Conservation (phyloP, 1,140 invertebrate species). For the Ceratina japonica region DNA sequence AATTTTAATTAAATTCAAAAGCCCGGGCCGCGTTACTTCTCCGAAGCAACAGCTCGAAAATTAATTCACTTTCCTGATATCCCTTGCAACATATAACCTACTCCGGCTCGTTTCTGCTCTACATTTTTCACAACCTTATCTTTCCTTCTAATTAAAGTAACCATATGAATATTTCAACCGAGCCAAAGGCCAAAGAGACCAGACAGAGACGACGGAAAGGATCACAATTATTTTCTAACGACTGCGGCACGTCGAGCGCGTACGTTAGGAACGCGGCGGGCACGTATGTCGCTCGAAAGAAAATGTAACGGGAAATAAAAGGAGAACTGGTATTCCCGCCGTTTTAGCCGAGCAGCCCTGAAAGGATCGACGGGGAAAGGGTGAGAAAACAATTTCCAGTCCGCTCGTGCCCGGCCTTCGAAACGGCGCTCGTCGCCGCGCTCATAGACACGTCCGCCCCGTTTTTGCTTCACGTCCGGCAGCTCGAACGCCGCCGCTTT, state of each 20-base stretch:
- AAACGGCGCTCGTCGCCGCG: slow-evolving; percentile 49
- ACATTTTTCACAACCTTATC: too few relatives aligned
- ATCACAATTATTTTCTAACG: background rate
- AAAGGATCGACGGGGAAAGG: slow-evolving; percentile 58
- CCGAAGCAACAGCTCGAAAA: slow-evolving; percentile 25
- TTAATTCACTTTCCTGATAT: slow-evolving; percentile 10
- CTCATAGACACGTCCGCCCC: slow-evolving; percentile 61
- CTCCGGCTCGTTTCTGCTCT: too few relatives aligned
- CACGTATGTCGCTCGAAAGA: slow-evolving; percentile 51
- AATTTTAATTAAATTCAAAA: slow-evolving; percentile 38
- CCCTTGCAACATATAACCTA: too few relatives aligned
- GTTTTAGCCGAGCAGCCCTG: slow-evolving; percentile 27
- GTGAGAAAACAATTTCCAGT: slow-evolving; percentile 66
- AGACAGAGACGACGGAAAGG: background rate
- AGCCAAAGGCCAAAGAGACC: background rate
- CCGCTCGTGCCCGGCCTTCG: slow-evolving; percentile 60
- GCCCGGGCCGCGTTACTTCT: slow-evolving; percentile 8
- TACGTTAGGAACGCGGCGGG: slow-evolving; percentile 40
- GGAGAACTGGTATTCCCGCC: background rate
- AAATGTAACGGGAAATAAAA: slow-evolving; percentile 55
- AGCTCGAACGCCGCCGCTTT: slow-evolving; percentile 37
- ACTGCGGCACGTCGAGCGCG: slow-evolving; percentile 41
- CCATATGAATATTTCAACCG: background rate
- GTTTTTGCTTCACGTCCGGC: slow-evolving; percentile 53
- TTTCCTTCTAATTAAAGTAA: too few relatives aligned